Evolutionary conservation across 2,113 vertebrate species (phyloP).

Genomic region (Odocoileus hemionus): DNA sequence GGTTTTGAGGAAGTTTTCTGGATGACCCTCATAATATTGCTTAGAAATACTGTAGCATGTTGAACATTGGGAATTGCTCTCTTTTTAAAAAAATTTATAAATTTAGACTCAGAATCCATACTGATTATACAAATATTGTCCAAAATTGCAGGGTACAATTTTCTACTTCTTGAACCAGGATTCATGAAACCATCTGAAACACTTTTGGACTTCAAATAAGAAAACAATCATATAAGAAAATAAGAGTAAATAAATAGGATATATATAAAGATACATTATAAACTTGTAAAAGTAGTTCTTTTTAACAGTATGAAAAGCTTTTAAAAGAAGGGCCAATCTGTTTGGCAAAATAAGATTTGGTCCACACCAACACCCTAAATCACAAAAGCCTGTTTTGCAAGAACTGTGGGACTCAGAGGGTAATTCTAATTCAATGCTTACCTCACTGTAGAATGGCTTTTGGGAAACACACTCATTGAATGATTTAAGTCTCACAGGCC

Average conservation of each 20-base stretch:
- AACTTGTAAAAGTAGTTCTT: background rate
- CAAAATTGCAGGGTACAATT: background rate
- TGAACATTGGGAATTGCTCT: background rate
- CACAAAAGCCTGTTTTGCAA: constrained; percentile 24
- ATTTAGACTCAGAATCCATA: background rate
- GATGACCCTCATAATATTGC: background rate
- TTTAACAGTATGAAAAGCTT: background rate
- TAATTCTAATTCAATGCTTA: constrained; percentile 11
- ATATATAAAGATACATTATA: background rate
- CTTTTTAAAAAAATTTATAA: background rate
- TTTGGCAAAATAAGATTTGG: constrained; percentile 19
- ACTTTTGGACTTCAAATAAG: background rate
- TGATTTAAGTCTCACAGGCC: background rate
- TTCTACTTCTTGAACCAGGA: background rate
- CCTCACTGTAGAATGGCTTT: constrained; percentile 4
- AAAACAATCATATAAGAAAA: background rate
- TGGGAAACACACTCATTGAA: constrained; percentile 16
- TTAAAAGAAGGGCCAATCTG: background rate
- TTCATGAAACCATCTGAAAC: background rate
- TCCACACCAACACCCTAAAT: background rate
- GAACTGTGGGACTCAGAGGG: background rate
- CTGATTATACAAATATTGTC: background rate
- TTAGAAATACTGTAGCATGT: background rate
- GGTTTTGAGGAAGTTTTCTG: background rate
- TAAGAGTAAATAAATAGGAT: constrained; percentile 9